These are phyloP conservation scores for Baryphthengus martii DNA, from an alignment of 2,113 vertebrate genomes.

Conservation along the genomic window DNA sequence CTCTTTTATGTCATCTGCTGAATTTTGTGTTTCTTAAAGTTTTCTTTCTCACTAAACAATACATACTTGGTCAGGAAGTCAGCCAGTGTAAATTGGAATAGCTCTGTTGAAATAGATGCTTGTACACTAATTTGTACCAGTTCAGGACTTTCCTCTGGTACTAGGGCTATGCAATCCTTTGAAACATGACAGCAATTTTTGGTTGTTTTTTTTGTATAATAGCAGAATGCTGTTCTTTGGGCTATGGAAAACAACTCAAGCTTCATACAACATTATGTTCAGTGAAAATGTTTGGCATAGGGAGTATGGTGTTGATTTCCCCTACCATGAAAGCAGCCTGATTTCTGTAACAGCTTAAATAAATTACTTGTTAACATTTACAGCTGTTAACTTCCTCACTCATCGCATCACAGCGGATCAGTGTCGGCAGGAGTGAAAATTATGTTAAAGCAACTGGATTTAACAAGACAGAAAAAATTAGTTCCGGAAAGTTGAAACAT, in stretches of 20 bases:
- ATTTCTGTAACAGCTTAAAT: not conserved
- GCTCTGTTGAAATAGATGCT: not conserved
- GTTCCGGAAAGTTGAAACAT: constrained; percentile 13
- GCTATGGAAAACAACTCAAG: not conserved
- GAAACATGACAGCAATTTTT: not conserved
- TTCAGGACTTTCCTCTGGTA: not conserved
- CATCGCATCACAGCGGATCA: constrained; percentile 56
- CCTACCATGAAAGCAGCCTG: not conserved
- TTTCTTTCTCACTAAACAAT: not conserved
- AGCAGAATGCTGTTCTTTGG: not conserved
- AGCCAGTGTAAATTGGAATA: not conserved
- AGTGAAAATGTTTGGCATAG: not conserved
- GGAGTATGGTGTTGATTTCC: not conserved
- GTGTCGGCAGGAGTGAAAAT: constrained; percentile 60
- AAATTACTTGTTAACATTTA: constrained; percentile 70
- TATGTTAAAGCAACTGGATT: constrained; percentile 43
- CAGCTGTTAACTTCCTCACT: constrained; percentile 52
- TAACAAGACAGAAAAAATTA: constrained; percentile 62
- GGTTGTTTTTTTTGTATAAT: not conserved
- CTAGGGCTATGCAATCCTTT: not conserved
- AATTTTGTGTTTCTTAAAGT: not conserved
- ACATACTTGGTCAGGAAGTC: not conserved
- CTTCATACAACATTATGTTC: constrained; percentile 4
- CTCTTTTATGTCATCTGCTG: fast-evolving
- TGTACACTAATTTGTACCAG: not conserved